Base-by-base conservation (phyloP, 1,140 invertebrate genomes). In the Sesamia nonagrioides region DNA sequence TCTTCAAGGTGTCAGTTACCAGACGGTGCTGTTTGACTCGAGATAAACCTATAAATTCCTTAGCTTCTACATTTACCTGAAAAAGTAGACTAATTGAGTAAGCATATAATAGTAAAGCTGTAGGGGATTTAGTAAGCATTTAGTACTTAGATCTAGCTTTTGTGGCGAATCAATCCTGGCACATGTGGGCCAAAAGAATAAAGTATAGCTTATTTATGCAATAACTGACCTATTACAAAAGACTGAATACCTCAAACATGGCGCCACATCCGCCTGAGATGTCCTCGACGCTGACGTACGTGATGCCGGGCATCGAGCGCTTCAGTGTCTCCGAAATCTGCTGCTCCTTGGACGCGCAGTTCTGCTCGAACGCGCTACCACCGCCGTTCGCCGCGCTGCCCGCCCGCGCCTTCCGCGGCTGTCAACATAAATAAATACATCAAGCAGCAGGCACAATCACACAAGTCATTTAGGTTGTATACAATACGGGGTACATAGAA, bases 241-340 rank as follows among this genome's bases (percentile, higher is more conserved):
- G 54, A 13, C 27, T 27, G 54, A 52, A 7, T 27, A 98, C 96
- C 94, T 98, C 97, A 95, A 97, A 98, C 97, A 98, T 98, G 27
- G 98, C 97, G 45, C 98, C 98, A 95, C 98, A 98, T 6, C 98
- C 98, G 78, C 98, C 97, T 79, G 97, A 98, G 40, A 98, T 96
- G 91, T 98, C 97, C 63, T 95, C 95, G 1, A 98, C 97, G 91
- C 96, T 95, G 56, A 98, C 96, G 77, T 95, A 91, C 48, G 96
- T 95, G 42, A 97, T 97, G 69, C 95, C 95, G 1, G 97, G 97
- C 90, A 97, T 96, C 56, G 95, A 94, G 56, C 92, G 90, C 78
- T 91, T 95, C 56, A 97, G 87, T n/a, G 95, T 93, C 18, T 90
- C 86, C 6, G 89, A 90, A 8, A 95, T 71, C 77, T 92, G 87